Base-by-base conservation (phyloP, 1,140 invertebrate species). In the Eumeta japonica region DNA sequence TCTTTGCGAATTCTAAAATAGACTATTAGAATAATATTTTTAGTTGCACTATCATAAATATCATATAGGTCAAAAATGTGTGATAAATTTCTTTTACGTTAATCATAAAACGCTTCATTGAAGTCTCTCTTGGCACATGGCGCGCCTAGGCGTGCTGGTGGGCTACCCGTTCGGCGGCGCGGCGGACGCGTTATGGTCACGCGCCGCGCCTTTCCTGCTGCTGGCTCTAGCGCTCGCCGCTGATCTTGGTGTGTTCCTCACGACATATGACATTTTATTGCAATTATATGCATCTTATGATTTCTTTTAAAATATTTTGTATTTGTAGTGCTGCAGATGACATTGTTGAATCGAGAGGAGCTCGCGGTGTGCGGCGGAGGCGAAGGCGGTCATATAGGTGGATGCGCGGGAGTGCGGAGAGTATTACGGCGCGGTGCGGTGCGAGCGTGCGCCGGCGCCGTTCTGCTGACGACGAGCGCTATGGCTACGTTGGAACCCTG, bases 141-240 rank as follows among this genome's bases (percentile, higher is more conserved):
- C 11, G 86, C 85, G 1, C 49, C 85, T 24, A 38, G 89, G 88
- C 1, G 87, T 91, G 13, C 67, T 91, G 11, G 73, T 88, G 16
- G 88, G 88, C 0, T 90, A 91, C 55, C 87, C 89, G 1, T 80
- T 88, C 38, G 88, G 88, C n/a, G 84, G 87, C 0, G 75, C 86
- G 10, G 76, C 85, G 2, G 88, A 87, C 57, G 80, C 85, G 39
- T 73, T 87, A 29, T 78, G 84, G 49, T 84, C 83, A n/a, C 87
- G 87, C 58, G 76, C 77, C 19, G 80, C 83, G 1, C 87, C 87
- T 0, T 90, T 90, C 57, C 46, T 87, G 5, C 55, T 88, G 0
- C 80, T 90, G 13, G 78, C 83, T 0, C 51, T 71, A 2, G 62
- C 86, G 2, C 74, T 84, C n/a, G 40, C 81, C 1, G 17, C 82